phyloP scores from a whole-genome alignment of 2,888 invertebrate genomes.

The Volucella bombylans region DNA sequence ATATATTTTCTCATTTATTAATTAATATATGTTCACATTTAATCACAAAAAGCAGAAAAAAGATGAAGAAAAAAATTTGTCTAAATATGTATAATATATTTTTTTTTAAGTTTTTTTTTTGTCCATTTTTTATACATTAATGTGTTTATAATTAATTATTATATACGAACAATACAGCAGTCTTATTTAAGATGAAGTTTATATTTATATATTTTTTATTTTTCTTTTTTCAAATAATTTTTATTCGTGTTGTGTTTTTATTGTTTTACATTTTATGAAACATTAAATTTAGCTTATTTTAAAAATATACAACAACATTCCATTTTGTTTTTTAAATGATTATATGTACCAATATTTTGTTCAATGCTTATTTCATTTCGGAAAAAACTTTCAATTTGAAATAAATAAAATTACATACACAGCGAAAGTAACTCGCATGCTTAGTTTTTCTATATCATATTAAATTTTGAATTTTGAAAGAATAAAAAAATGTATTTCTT shows the following conservation, averaged over 20 bases:
- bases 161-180: constrained; percentile 83
- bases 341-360: constrained; percentile 62
- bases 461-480: constrained; percentile 33
- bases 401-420: constrained; percentile 34
- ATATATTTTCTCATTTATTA: constrained; percentile 73
- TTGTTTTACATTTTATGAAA: constrained; percentile 63
- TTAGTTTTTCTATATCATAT: constrained; percentile 13
- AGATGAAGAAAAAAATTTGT: constrained; percentile 71
- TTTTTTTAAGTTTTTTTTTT: constrained; percentile 70
- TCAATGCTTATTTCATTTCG: constrained; percentile 45
- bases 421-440: constrained; percentile 23
- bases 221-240: constrained; percentile 76
- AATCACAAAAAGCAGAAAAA: constrained; percentile 74
- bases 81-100: constrained; percentile 72
- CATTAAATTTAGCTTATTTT: constrained; percentile 74
- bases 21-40: constrained; percentile 72
- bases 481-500: constrained; percentile 15
- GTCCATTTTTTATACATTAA: constrained; percentile 76
- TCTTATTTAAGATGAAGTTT: constrained; percentile 82
- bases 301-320: constrained; percentile 72
- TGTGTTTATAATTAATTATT: constrained; percentile 79
- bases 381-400: constrained; percentile 21
- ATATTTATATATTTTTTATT: constrained; percentile 77
- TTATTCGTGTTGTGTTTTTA: constrained; percentile 72
- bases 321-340: constrained; percentile 38